Evolutionary conservation across 2,113 vertebrate genomes (phyloP).

Genomic region (Alligator sinensis): DNA sequence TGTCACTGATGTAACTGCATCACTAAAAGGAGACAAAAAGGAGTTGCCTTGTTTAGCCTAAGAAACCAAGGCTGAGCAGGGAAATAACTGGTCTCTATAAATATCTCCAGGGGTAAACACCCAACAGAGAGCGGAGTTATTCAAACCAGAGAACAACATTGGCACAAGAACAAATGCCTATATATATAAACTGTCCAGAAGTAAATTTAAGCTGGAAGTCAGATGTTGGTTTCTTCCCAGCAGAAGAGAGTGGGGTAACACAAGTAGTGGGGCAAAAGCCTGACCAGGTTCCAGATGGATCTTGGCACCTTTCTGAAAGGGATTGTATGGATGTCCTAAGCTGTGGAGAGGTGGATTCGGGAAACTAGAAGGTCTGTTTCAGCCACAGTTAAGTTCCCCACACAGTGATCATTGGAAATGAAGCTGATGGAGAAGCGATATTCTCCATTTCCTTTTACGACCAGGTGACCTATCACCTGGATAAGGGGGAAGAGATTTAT

Average conservation of each 20-base stretch:
- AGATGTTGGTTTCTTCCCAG: conserved; percentile 32
- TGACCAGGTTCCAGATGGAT: no score
- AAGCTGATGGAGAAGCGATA: no score
- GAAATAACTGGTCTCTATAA: conserved; percentile 59
- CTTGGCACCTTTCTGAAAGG: no score
- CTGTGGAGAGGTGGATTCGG: no score
- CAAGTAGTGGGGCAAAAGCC: not conserved
- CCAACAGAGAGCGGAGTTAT: conserved; percentile 50
- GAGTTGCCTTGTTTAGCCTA: not conserved
- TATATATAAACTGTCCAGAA: conserved; percentile 72
- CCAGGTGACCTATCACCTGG: no score
- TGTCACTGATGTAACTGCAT: not conserved
- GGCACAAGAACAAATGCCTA: conserved; percentile 71
- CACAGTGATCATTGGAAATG: no score
- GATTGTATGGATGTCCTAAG: no score
- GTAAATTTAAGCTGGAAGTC: conserved; percentile 15
- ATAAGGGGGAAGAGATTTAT: no score
- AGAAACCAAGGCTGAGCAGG: not conserved
- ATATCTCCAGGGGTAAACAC: conserved; percentile 65
- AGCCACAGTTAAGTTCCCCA: no score
- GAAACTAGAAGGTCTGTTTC: no score
- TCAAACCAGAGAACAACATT: conserved; percentile 39
- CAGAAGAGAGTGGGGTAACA: not conserved
- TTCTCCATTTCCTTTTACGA: no score
- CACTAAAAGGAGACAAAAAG: rapidly evolving